Base-by-base conservation (phyloP, 2,113 vertebrate species). In the Bubo bubo region DNA sequence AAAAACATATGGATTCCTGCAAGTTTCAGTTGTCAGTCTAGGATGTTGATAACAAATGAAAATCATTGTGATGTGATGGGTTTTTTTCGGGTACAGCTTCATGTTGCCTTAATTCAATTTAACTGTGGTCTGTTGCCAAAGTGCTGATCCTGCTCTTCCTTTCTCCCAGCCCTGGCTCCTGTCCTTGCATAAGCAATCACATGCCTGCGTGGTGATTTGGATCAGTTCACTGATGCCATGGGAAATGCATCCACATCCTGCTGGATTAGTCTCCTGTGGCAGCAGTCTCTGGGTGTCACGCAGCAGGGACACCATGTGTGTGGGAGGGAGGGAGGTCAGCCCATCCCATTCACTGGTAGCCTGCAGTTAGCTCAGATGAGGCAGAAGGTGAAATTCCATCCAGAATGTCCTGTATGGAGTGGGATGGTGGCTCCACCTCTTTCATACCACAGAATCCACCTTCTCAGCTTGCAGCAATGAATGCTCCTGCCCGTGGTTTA, bases 131-230 rank as follows among this genome's bases (percentile, higher is more conserved):
- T 92, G 81, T 67, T 92, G 73, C 73, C 43, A 26, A 91, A 89
- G 22, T 75, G 77, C 91, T 91, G 89, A 93, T 85, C 64, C 80
- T 56, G 70, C 90, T 90, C 81, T 93, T 91, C 87, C 80, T 79
- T 95, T 94, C 85, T 86, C 73, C n/a, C 52, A 68, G 59, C 60
- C 24, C 73, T 67, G 81, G 80, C 84, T 93, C 73, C 2, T 0
- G 6, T 68, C 56, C 53, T 88, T 87, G 77, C 87, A 35, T 93
- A 93, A 90, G 52, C 39, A 60, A 58, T 93, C 93, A 75, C 74
- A 74, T 81, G 77, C 62, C 64, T 0, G 0, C 24, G 7, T 68
- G 71, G 74, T 68, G 62, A 64, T 87, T 84, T 63, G 84, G 35
- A 85, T 79, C 70, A n/a, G 87, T 87, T 89, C 76, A 55, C 64